Percentiles rank a stretch among this genome's conserved stretches.
phyloP scores from a whole-genome alignment of 1,140 invertebrate species.

The Eubasilissa regina region DNA sequence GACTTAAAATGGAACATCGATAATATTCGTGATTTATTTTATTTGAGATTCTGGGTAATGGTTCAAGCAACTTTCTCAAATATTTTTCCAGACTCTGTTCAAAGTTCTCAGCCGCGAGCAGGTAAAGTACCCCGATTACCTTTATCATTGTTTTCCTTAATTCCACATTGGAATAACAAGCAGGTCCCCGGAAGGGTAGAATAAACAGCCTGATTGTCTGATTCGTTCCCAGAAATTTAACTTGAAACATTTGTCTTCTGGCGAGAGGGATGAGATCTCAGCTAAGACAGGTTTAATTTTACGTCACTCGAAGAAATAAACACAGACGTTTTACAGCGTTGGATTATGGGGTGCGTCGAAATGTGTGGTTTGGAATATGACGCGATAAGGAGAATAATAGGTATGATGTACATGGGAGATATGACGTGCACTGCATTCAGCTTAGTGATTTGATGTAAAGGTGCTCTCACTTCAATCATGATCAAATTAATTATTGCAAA shows the following conservation, averaged over 20 bases:
- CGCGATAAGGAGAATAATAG: too few relatives aligned
- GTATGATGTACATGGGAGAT: too few relatives aligned
- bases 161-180: slow-evolving; percentile 58
- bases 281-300: slow-evolving; percentile 47
- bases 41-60: too few relatives aligned
- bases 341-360: neutral
- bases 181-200: slow-evolving; percentile 49
- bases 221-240: slow-evolving; percentile 59
- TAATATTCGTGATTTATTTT: too few relatives aligned
- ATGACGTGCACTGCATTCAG: too few relatives aligned
- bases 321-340: slow-evolving; percentile 11
- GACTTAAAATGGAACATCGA: too few relatives aligned
- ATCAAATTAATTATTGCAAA: too few relatives aligned
- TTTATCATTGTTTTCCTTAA: slow-evolving; percentile 60
- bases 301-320: slow-evolving; percentile 29
- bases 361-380: too few relatives aligned
- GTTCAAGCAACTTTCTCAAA: too few relatives aligned
- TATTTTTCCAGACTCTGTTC: neutral
- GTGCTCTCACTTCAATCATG: too few relatives aligned
- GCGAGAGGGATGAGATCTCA: neutral
- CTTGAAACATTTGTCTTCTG: slow-evolving; percentile 53
- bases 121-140: slow-evolving; percentile 52
- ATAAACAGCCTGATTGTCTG: slow-evolving; percentile 52
- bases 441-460: too few relatives aligned
- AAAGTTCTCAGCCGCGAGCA: neutral